A percentile compares a stretch with the other conserved stretches of the same genome.
These are phyloP conservation scores for Cactoblastis cactorum DNA, from an alignment of 2,888 invertebrate species.

Conservation along the genomic window DNA sequence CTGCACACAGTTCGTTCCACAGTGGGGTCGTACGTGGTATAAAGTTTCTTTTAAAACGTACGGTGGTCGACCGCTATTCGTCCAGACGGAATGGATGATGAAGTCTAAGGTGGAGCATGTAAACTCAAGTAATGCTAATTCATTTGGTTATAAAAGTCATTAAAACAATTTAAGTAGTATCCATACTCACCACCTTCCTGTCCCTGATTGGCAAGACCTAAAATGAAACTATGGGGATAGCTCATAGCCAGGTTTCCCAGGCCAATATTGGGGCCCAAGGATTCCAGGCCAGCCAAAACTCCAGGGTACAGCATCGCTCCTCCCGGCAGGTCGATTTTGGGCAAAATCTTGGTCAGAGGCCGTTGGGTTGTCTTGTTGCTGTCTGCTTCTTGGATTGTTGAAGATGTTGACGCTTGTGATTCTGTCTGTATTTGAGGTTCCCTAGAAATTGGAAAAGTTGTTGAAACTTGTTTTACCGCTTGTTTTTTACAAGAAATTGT, in stretches of 20 bases:
- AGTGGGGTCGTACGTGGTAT: too few relatives aligned
- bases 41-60: too few relatives aligned
- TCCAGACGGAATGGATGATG: too few relatives aligned
- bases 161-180: too few relatives aligned
- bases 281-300: slow-evolving; percentile 57
- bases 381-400: slow-evolving; percentile 58
- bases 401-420: slow-evolving; percentile 60
- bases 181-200: slow-evolving; percentile 67
- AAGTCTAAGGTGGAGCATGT: too few relatives aligned
- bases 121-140: too few relatives aligned
- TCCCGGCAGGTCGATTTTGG: slow-evolving; percentile 65
- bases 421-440: slow-evolving; percentile 30
- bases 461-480: too few relatives aligned
- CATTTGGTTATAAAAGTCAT: too few relatives aligned
- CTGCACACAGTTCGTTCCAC: too few relatives aligned
- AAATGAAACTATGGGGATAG: slow-evolving; percentile 70
- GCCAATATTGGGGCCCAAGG: slow-evolving; percentile 59
- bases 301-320: slow-evolving; percentile 72
- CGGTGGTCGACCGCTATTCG: too few relatives aligned
- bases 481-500: too few relatives aligned
- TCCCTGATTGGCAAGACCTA: slow-evolving; percentile 70
- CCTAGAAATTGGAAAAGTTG: too few relatives aligned
- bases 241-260: slow-evolving; percentile 68
- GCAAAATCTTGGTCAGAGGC: slow-evolving; percentile 53
- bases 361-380: slow-evolving; percentile 55